A percentile compares a stretch with the other conserved stretches of the same genome.
Evolutionary conservation across 1,140 invertebrate species (phyloP).

Genomic region (Drosophila novamexicana): DNA sequence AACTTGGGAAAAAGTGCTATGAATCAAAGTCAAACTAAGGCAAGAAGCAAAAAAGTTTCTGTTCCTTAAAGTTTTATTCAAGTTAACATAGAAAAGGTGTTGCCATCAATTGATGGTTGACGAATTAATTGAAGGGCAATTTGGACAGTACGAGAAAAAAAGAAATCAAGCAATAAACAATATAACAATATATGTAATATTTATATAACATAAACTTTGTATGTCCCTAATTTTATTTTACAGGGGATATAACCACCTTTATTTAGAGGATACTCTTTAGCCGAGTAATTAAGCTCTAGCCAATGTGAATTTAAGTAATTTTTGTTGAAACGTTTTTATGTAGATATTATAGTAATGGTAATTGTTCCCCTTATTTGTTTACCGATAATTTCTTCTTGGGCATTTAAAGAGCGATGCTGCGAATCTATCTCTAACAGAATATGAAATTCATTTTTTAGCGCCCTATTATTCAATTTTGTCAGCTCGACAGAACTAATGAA

Average conservation of each 20-base stretch:
- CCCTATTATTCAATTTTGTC: conserved; percentile 37
- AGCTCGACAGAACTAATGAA: conserved; percentile 56
- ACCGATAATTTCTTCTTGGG: conserved; percentile 48
- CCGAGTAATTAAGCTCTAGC: background rate
- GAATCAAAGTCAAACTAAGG: conserved; percentile 49
- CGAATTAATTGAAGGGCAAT: conserved; percentile 68
- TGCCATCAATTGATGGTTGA: conserved; percentile 63
- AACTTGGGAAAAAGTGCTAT: conserved; percentile 36
- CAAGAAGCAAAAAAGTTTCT: conserved; percentile 47
- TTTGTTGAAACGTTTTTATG: conserved; percentile 51
- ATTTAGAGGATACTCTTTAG: background rate
- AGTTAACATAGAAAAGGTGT: conserved; percentile 75
- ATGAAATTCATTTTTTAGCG: conserved; percentile 35
- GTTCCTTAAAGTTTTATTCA: conserved; percentile 54
- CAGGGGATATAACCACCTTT: no score
- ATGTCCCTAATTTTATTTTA: no score
- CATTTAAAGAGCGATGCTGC: no score
- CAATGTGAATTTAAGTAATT: conserved; percentile 22
- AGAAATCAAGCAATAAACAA: background rate
- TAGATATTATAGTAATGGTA: no score
- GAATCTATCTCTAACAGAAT: no score
- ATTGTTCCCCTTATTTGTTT: conserved; percentile 26
- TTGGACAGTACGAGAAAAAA: conserved; percentile 8
- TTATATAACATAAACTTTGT: no score
- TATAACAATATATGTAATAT: no score